Percentiles rank a stretch among this genome's conserved stretches.
Conservation (phyloP, 2,113 vertebrate species). For the Myocastor coypus region DNA sequence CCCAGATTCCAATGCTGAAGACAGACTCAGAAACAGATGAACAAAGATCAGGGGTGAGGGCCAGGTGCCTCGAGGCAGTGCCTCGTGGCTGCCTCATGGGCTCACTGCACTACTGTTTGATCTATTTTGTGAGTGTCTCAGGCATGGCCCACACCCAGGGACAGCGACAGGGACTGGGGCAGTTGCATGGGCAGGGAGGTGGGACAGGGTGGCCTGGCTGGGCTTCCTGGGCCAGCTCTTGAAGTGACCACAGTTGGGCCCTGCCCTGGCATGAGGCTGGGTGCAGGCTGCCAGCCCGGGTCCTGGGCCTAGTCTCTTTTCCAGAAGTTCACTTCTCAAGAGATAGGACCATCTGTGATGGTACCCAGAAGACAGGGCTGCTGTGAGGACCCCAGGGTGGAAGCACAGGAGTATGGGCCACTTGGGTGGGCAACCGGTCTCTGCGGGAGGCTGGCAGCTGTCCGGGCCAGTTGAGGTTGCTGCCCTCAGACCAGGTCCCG, state of each 20-base stretch:
- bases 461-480: fast-evolving
- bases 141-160: neutral
- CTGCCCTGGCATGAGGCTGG: neutral
- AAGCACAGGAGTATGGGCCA: fast-evolving
- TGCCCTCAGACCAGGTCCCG: neutral
- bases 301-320: neutral
- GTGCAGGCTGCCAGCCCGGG: neutral
- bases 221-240: neutral
- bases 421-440: neutral
- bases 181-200: neutral
- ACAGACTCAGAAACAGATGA: slow-evolving; percentile 78
- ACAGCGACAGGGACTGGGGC: neutral
- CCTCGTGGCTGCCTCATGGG: neutral
- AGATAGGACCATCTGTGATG: fast-evolving
- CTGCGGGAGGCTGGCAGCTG: neutral
- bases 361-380: neutral
- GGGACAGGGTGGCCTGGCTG: neutral
- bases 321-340: neutral
- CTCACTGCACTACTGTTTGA: slow-evolving; percentile 40
- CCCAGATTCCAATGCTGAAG: neutral
- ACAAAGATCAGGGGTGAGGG: slow-evolving; percentile 71
- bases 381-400: neutral
- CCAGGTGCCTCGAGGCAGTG: neutral
- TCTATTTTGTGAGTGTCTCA: slow-evolving; percentile 66
- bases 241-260: neutral